These are phyloP conservation scores for Drosophila kohkoa DNA, from an alignment of 1,140 invertebrate species.

Conservation along the genomic window DNA sequence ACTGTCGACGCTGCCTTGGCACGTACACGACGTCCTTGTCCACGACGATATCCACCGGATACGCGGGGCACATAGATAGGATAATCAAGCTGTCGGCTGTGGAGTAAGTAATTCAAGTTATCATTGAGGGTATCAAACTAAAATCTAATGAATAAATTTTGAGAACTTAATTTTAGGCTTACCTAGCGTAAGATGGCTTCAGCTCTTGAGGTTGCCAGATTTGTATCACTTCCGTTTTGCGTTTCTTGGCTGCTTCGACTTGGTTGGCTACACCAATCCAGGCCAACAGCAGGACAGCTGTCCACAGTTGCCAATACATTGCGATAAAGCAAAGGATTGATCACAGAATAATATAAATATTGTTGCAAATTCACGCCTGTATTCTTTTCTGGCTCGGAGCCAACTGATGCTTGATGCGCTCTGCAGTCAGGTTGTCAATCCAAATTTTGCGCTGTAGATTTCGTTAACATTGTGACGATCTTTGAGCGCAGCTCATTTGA, in stretches of 20 bases:
- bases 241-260: conserved; percentile 32
- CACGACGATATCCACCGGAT: conserved; percentile 43
- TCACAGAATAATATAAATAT: too few relatives aligned
- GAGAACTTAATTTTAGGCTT: neutral
- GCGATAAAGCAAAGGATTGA: neutral
- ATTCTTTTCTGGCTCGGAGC: conserved; percentile 27
- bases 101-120: neutral
- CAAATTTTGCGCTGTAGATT: conserved; percentile 13
- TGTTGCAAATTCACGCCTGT: conserved; percentile 6
- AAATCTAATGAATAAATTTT: neutral
- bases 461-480: conserved; percentile 7
- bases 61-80: conserved; percentile 3
- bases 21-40: conserved; percentile 16
- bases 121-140: neutral
- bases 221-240: conserved; percentile 18
- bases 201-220: conserved; percentile 25
- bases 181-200: conserved; percentile 25
- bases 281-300: conserved; percentile 44
- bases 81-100: conserved; percentile 17
- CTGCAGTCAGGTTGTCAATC: conserved; percentile 46
- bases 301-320: conserved; percentile 51
- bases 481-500: conserved; percentile 15
- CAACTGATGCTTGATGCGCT: conserved; percentile 41
- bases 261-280: conserved; percentile 18
- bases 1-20: conserved; percentile 44